These are phyloP conservation scores for Oceanodroma tethys DNA, from an alignment of 2,113 vertebrate species.

Conservation along the genomic window DNA sequence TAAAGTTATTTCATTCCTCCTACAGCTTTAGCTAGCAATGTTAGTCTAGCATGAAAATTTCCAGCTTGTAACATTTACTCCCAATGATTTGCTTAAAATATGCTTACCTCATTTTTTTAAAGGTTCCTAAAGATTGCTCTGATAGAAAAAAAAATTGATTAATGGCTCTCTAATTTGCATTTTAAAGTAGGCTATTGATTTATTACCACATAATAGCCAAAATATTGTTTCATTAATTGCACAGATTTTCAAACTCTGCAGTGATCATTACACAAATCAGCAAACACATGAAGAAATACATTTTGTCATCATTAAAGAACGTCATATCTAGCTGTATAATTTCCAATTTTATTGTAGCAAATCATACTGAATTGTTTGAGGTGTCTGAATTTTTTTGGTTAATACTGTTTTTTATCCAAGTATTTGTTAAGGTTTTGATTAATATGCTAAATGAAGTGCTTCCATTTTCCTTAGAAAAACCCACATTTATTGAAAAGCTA, in stretches of 20 bases:
- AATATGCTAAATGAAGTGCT: background rate
- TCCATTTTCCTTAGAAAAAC: background rate
- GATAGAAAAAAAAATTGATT: background rate
- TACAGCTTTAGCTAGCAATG: background rate
- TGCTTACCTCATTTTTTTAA: background rate
- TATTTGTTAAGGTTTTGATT: background rate
- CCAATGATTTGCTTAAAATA: background rate
- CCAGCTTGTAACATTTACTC: background rate
- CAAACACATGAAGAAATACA: background rate
- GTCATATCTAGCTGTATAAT: background rate
- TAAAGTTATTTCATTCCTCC: background rate
- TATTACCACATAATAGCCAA: background rate
- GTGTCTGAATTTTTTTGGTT: background rate
- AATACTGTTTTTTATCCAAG: background rate
- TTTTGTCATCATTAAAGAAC: background rate
- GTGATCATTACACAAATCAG: background rate
- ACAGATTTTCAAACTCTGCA: background rate
- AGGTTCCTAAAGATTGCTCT: background rate
- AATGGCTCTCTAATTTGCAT: background rate
- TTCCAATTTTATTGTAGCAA: background rate
- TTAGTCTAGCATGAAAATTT: background rate
- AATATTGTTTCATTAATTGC: background rate
- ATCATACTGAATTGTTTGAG: background rate
- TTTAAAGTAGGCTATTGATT: background rate
- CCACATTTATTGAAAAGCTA: background rate